phyloP scores from a whole-genome alignment of 1,140 invertebrate species.

The Acromyrmex charruanus region DNA sequence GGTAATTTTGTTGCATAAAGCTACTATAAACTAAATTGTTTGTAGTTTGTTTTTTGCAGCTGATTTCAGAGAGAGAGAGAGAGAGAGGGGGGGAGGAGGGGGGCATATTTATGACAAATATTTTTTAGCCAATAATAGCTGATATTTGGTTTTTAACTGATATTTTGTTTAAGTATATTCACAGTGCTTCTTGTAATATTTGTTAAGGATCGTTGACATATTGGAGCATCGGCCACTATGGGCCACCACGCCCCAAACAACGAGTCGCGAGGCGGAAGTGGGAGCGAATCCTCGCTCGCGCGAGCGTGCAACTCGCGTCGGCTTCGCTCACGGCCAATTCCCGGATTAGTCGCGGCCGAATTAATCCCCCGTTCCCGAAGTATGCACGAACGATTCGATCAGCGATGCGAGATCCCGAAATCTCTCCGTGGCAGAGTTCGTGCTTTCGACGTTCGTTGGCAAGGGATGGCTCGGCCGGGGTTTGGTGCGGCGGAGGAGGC shows the following conservation, averaged over 20 bases:
- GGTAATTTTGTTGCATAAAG: too few species aligned
- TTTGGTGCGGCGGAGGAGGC: constrained; percentile 9
- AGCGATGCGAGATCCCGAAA: constrained; percentile 75
- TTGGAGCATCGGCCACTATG: not conserved
- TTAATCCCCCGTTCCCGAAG: constrained; percentile 72
- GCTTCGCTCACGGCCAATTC: constrained; percentile 66
- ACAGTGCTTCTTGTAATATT: not conserved
- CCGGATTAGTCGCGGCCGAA: constrained; percentile 76
- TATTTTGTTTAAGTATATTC: not conserved
- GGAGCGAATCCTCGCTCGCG: constrained; percentile 36
- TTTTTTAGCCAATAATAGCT: too few species aligned
- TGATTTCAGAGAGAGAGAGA: too few species aligned
- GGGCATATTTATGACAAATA: too few species aligned
- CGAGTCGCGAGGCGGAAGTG: not conserved
- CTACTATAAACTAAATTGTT: too few species aligned
- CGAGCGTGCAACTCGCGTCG: constrained; percentile 49
- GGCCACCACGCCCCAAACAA: constrained; percentile 3
- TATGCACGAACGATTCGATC: constrained; percentile 80
- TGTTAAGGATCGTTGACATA: not conserved
- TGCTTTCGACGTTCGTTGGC: constrained; percentile 74
- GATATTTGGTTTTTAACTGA: too few species aligned
- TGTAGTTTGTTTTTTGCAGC: too few species aligned
- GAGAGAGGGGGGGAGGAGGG: too few species aligned
- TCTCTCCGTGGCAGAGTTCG: constrained; percentile 68
- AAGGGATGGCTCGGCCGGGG: constrained; percentile 28